Evolutionary conservation across 2,888 invertebrate genomes (phyloP).

Genomic region (Gerris lacustris): DNA sequence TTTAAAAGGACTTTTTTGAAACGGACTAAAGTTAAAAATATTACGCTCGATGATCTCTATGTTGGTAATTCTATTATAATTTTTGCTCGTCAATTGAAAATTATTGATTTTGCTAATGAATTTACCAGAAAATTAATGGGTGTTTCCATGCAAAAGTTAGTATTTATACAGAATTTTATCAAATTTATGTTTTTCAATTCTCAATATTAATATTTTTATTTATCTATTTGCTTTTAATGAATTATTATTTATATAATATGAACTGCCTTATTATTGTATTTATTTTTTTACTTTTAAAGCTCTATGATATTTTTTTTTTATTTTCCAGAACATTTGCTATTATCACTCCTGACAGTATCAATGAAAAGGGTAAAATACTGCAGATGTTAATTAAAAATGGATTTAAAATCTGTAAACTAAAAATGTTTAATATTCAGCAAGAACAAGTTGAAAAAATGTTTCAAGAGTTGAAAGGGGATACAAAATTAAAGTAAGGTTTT

Average conservation of each 20-base stretch:
- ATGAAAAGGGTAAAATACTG: constrained; percentile 61
- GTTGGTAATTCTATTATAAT: constrained; percentile 60
- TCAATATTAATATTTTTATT: not conserved
- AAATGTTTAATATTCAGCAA: constrained; percentile 54
- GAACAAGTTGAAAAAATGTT: constrained; percentile 56
- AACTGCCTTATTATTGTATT: not conserved
- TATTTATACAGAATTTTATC: constrained; percentile 19
- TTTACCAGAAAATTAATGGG: constrained; percentile 51
- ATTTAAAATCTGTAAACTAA: constrained; percentile 51
- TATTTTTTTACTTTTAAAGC: no score
- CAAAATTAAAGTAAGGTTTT: constrained; percentile 48
- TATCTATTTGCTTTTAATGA: not conserved
- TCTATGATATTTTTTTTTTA: not conserved
- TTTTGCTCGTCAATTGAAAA: constrained; percentile 59
- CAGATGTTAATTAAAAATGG: constrained; percentile 47
- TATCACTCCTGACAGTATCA: constrained; percentile 59
- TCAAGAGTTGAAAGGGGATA: constrained; percentile 44
- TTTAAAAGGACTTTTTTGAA: constrained; percentile 52
- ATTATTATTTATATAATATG: not conserved
- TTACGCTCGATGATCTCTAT: constrained; percentile 54
- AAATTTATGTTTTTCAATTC: not conserved
- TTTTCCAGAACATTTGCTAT: constrained; percentile 56
- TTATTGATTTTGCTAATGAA: constrained; percentile 59
- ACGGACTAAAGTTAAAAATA: constrained; percentile 53
- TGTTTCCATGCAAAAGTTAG: constrained; percentile 52